These are phyloP conservation scores for Zhuqinia jingwanae DNA, from an alignment of 2,888 invertebrate species.

Conservation along the genomic window DNA sequence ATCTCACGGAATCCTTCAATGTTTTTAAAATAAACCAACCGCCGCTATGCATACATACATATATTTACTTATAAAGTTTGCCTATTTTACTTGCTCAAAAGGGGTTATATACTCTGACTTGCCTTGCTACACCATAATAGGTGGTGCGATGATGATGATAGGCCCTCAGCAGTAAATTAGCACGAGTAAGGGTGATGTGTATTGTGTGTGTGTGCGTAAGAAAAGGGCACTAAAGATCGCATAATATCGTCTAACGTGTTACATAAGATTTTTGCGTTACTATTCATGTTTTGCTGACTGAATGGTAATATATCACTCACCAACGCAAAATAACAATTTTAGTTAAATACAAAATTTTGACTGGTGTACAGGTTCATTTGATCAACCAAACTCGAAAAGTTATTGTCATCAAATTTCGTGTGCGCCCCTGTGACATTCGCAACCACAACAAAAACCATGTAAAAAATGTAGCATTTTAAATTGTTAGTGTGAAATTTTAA, in stretches of 20 bases:
- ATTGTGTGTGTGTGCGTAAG: background rate
- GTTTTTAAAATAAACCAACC: background rate
- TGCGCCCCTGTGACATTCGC: background rate
- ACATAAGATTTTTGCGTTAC: too few relatives aligned
- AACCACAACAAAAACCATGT: too few relatives aligned
- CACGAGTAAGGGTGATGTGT: background rate
- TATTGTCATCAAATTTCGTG: background rate
- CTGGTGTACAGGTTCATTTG: slow-evolving; percentile 21
- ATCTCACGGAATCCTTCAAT: background rate
- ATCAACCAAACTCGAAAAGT: slow-evolving; percentile 1
- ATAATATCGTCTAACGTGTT: too few relatives aligned
- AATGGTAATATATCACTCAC: background rate
- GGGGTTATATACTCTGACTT: slow-evolving; percentile 8
- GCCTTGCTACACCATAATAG: slow-evolving; percentile 64
- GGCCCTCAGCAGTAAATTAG: slow-evolving; percentile 10
- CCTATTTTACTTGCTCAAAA: background rate
- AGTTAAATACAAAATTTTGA: slow-evolving; percentile 39
- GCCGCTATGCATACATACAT: background rate
- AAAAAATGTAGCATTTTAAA: too few relatives aligned
- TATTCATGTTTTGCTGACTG: background rate
- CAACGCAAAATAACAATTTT: slow-evolving; percentile 16
- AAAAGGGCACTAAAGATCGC: background rate
- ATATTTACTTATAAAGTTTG: slow-evolving; percentile 6
- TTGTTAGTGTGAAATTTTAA: too few relatives aligned
- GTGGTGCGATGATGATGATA: slow-evolving; percentile 24